phyloP scores from a whole-genome alignment of 1,140 invertebrate genomes.

The Caenorhabditis remanei region DNA sequence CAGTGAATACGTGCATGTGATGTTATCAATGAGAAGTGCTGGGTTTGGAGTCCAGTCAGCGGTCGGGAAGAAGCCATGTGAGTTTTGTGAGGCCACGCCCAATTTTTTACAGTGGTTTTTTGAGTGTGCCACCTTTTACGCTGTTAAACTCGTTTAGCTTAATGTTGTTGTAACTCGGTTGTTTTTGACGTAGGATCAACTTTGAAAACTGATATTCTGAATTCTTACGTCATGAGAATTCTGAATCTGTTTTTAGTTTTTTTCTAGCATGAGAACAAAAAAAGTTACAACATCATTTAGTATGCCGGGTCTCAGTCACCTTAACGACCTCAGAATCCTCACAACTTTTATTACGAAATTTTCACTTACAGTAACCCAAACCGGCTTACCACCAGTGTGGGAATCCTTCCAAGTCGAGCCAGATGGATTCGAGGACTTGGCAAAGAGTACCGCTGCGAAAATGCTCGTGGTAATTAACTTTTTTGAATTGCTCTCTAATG shows the following conservation, averaged over 20 bases:
- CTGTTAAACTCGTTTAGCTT: background rate
- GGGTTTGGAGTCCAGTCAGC: constrained; percentile 3
- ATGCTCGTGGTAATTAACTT: background rate
- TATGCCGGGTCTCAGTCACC: too few relatives aligned
- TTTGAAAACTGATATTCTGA: too few relatives aligned
- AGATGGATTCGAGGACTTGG: constrained; percentile 13
- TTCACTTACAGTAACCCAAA: background rate
- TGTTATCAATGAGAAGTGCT: constrained; percentile 8
- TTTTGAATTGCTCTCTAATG: background rate
- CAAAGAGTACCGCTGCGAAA: background rate
- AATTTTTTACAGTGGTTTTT: too few relatives aligned
- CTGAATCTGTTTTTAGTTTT: too few relatives aligned
- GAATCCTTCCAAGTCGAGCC: background rate
- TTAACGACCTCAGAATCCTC: too few relatives aligned
- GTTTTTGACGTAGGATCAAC: too few relatives aligned
- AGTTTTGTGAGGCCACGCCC: too few relatives aligned
- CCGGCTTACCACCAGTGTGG: background rate
- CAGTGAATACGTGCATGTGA: constrained; percentile 19
- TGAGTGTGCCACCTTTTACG: too few relatives aligned
- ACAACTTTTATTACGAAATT: background rate
- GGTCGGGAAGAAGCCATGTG: constrained; percentile 8
- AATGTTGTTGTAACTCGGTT: too few relatives aligned
- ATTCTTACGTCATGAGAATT: too few relatives aligned
- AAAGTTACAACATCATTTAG: too few relatives aligned
- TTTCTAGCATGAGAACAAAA: too few relatives aligned